These are phyloP conservation scores for Pollachius pollachius DNA, from an alignment of 2,113 vertebrate species.

Conservation along the genomic window DNA sequence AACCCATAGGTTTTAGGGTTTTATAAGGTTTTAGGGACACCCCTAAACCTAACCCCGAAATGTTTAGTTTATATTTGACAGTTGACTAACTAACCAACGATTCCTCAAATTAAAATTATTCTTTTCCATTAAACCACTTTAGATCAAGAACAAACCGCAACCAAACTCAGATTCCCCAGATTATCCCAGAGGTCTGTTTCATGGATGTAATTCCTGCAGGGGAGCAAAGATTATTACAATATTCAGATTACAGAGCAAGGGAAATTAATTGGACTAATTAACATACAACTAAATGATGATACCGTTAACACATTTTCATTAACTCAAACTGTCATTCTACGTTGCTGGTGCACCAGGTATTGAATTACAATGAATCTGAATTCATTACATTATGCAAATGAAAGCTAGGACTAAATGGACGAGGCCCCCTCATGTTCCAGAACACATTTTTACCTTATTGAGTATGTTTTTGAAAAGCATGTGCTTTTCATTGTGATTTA, in stretches of 20 bases:
- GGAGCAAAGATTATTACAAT: constrained; percentile 79
- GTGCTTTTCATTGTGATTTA: constrained; percentile 54
- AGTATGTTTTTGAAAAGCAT: constrained; percentile 56
- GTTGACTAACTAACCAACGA: too few relatives aligned
- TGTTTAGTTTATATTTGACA: too few relatives aligned
- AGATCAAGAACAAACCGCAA: too few relatives aligned
- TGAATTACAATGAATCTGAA: constrained; percentile 81
- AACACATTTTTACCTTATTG: constrained; percentile 46
- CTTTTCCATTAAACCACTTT: too few relatives aligned
- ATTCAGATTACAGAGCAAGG: constrained; percentile 79
- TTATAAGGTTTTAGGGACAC: too few relatives aligned
- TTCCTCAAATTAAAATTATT: too few relatives aligned
- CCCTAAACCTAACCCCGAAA: too few relatives aligned
- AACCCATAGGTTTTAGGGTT: too few relatives aligned
- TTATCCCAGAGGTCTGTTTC: constrained; percentile 57
- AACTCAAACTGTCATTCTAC: constrained; percentile 84
- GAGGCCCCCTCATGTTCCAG: constrained; percentile 51
- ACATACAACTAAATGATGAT: constrained; percentile 85
- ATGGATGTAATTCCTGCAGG: constrained; percentile 72
- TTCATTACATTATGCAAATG: constrained; percentile 84
- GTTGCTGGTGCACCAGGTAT: constrained; percentile 75
- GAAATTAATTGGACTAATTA: constrained; percentile 86
- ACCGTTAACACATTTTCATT: constrained; percentile 86
- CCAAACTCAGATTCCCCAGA: constrained; percentile 23
- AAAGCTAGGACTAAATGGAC: constrained; percentile 65